Conservation (phyloP, 2,888 invertebrate species). For the Petrophora chlorosata region DNA sequence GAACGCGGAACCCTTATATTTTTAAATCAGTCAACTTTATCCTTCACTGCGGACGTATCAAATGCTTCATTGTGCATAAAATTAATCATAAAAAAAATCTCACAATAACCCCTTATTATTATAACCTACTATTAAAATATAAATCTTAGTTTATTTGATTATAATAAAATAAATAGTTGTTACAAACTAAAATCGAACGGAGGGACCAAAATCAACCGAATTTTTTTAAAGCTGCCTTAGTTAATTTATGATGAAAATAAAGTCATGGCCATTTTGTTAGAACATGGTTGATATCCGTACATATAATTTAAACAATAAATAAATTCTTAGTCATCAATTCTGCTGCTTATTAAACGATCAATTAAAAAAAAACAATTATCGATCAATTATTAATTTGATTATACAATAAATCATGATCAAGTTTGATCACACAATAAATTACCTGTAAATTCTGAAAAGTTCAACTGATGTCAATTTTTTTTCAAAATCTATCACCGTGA, state of each 20-base stretch:
- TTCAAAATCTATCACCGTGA: background rate
- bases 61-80: conserved; percentile 75
- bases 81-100: conserved; percentile 55
- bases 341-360: background rate
- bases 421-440: background rate
- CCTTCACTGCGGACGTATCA: conserved; percentile 51
- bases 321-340: background rate
- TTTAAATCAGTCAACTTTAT: conserved; percentile 59
- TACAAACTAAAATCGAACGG: conserved; percentile 64
- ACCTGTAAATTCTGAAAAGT: background rate
- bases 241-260: conserved; percentile 27
- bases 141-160: conserved; percentile 29
- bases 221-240: conserved; percentile 50
- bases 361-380: too few relatives aligned
- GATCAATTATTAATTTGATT: too few relatives aligned
- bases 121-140: conserved; percentile 36
- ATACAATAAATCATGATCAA: background rate
- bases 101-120: conserved; percentile 55
- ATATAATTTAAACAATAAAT: background rate
- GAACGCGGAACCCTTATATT: too few relatives aligned
- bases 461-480: background rate
- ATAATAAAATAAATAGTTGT: conserved; percentile 71
- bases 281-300: conserved; percentile 1
- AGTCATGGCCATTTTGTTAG: conserved; percentile 33
- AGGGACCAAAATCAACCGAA: conserved; percentile 61